These are phyloP conservation scores for Caenorhabditis sp. DNA, from an alignment of 2,888 invertebrate species.

Conservation along the genomic window DNA sequence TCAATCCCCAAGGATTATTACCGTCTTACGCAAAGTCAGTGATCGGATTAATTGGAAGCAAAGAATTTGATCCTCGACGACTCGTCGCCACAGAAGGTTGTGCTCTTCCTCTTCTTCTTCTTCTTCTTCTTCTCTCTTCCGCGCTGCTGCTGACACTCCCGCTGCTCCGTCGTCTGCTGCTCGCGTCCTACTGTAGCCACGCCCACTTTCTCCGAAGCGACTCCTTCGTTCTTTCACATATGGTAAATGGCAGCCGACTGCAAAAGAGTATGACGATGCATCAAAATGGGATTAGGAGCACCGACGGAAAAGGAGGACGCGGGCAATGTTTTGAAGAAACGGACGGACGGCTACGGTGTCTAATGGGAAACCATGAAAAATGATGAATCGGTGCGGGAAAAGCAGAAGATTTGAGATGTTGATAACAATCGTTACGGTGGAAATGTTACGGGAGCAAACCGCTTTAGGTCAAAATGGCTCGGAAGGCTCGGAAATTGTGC, in stretches of 20 bases:
- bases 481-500: too few relatives aligned
- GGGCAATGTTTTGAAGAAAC: slow-evolving; percentile 2
- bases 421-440: slow-evolving; percentile 24
- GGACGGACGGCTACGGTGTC: slow-evolving; percentile 24
- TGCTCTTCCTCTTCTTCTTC: slow-evolving; percentile 6
- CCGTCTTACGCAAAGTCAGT: slow-evolving; percentile 52
- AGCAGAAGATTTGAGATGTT: slow-evolving; percentile 1
- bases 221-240: slow-evolving; percentile 21
- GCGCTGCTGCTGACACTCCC: background rate
- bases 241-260: slow-evolving; percentile 54
- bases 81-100: slow-evolving; percentile 11
- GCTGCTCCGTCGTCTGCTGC: background rate
- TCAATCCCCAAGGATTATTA: slow-evolving; percentile 60
- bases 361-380: slow-evolving; percentile 40
- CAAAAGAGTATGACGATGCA: slow-evolving; percentile 48
- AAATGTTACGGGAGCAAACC: background rate
- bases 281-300: slow-evolving; percentile 49
- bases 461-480: too few relatives aligned
- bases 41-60: slow-evolving; percentile 54
- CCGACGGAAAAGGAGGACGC: slow-evolving; percentile 8
- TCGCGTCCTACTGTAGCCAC: slow-evolving; percentile 28
- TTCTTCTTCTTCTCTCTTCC: background rate
- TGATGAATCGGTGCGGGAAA: slow-evolving; percentile 42
- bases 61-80: slow-evolving; percentile 52
- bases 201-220: slow-evolving; percentile 23